Evolutionary conservation across 2,888 invertebrate genomes (phyloP).

Genomic region (Sylvicola fuscatus): DNA sequence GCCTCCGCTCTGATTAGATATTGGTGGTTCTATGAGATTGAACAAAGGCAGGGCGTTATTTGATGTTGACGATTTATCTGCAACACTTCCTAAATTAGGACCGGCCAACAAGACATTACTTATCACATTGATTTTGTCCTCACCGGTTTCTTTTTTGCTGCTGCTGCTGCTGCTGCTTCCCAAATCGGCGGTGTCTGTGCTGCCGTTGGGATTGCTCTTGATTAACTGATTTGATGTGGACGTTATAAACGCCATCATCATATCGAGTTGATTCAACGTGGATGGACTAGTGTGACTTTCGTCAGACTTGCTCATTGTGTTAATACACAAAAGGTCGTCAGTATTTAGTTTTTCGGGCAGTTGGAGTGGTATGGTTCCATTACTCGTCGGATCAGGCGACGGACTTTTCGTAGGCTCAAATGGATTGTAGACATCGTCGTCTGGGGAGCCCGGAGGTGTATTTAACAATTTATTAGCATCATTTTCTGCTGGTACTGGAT

Average conservation of each 20-base stretch:
- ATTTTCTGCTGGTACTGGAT: constrained; percentile 11
- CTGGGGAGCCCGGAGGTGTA: constrained; percentile 46
- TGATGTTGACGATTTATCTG: no score
- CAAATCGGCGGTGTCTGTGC: constrained; percentile 11
- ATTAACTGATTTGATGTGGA: background rate
- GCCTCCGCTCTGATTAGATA: background rate
- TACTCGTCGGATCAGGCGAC: constrained; percentile 9
- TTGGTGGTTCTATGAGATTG: background rate
- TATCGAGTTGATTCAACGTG: no score
- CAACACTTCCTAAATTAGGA: no score
- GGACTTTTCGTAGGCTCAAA: constrained; percentile 74
- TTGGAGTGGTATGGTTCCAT: no score
- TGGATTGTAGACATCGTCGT: constrained; percentile 74
- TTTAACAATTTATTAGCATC: constrained; percentile 32
- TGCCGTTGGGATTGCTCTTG: constrained; percentile 8
- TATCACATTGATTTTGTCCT: constrained; percentile 3
- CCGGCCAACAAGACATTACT: no score
- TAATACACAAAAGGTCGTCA: no score
- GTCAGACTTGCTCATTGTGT: no score
- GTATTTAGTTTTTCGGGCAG: no score
- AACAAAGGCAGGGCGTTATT: background rate
- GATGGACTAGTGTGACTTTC: no score
- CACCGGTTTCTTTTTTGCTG: constrained; percentile 9
- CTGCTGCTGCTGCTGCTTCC: constrained; percentile 11
- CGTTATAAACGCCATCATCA: no score